phyloP scores from a whole-genome alignment of 2,888 invertebrate species.

The Leptothorax acervorum region DNA sequence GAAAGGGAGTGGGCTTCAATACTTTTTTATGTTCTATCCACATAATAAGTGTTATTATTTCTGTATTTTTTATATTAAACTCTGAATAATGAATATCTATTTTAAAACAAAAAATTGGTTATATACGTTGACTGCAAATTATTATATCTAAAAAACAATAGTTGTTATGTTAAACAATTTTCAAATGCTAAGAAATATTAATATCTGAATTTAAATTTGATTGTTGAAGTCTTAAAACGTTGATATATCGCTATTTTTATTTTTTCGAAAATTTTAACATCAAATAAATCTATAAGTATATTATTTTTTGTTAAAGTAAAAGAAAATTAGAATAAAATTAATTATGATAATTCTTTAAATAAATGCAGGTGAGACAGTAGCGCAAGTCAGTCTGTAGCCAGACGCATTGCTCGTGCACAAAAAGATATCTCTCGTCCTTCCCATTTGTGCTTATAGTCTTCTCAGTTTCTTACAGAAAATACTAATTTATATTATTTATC shows the following conservation, averaged over 20 bases:
- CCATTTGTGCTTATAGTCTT: neutral
- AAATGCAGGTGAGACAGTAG: slow-evolving; percentile 63
- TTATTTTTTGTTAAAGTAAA: neutral
- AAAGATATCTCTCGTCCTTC: neutral
- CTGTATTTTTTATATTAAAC: neutral
- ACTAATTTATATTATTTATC: slow-evolving; percentile 21
- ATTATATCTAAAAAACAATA: neutral
- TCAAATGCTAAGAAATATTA: neutral
- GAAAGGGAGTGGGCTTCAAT: slow-evolving; percentile 3
- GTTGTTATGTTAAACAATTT: neutral
- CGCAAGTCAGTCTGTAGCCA: slow-evolving; percentile 68
- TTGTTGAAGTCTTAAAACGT: neutral
- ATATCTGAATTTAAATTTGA: neutral
- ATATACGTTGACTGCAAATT: neutral
- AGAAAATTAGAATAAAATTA: neutral
- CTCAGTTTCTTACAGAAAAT: neutral
- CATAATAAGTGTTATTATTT: slow-evolving; percentile 9
- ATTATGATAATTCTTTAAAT: neutral
- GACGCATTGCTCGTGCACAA: slow-evolving; percentile 45
- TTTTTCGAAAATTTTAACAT: too few relatives aligned
- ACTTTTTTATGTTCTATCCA: neutral
- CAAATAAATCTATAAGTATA: neutral
- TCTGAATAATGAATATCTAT: neutral
- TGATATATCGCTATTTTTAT: neutral
- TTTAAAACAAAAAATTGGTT: neutral